Evolutionary conservation across 2,888 invertebrate genomes (phyloP), one percentile per base, ranked within the genome.

Genomic region (Melieria picta): DNA sequence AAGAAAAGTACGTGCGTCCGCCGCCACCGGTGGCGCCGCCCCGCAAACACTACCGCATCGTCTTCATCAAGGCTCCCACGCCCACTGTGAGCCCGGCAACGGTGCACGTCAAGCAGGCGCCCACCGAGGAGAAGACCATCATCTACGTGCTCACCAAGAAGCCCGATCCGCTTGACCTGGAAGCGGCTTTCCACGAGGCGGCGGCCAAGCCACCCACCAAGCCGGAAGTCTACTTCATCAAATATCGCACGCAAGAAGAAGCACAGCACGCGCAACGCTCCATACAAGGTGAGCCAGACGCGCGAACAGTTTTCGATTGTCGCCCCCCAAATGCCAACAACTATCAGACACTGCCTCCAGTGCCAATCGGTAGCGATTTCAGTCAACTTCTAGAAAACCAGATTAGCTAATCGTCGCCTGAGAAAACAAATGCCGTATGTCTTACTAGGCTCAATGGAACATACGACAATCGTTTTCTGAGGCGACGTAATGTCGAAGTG

Each of bases 181-280:
- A 85, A 65, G 72, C 84, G 0, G 80, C 82, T 46, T 72, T 86
- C 7, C 84, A 85, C 73, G 80, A 83, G 50, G 79, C 78, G 5
- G 80, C 83, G 7, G 83, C 85, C 16, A 81, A 81, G 65, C 81
- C 79, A 65, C 84, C 85, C 52, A 83, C 81, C 76, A 87, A 87
- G 75, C 87, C 87, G 48, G 87, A 87, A 78, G 87, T 87, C 43
- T 86, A 84, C 78, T 87, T 87, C 71, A 86, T 87, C 73, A 87
- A 86, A 74, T 87, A 87, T 79, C 86, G 86, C 71, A 86, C 86
- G 0, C 82, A 85, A 76, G 85, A 84, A 77, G 87, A 87, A 77
- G 87, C 87, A 3, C 82, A 80, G 55, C 83, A 84, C 80, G 87
- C 86, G 11, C 86, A 86, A 72, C 84, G 83, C 66, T 80, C 84